Evolutionary conservation across 1,140 invertebrate genomes (phyloP).

Genomic region (Pseudomyrmex concolor): DNA sequence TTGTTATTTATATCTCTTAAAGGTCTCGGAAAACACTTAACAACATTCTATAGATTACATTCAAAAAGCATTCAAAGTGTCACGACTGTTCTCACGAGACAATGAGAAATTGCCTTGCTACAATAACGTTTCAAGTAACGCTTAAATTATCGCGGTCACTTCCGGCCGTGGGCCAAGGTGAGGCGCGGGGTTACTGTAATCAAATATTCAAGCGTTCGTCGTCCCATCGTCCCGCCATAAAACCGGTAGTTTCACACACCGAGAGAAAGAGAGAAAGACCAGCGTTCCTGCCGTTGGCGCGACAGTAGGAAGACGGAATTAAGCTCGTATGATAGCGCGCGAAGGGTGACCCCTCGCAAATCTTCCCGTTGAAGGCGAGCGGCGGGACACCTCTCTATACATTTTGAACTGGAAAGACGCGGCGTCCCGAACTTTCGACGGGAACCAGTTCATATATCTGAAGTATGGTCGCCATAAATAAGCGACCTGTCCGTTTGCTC

Average conservation of each 20-base stretch:
- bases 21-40: constrained; percentile 1
- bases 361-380: constrained; percentile 76
- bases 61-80: constrained; percentile 36
- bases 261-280: neutral
- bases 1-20: neutral
- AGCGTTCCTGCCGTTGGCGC: constrained; percentile 6
- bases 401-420: constrained; percentile 84
- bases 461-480: constrained; percentile 85
- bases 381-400: constrained; percentile 80
- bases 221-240: constrained; percentile 53
- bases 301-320: constrained; percentile 73
- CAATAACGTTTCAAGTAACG: constrained; percentile 43
- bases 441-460: constrained; percentile 85
- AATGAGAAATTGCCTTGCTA: constrained; percentile 29
- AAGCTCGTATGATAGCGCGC: constrained; percentile 78
- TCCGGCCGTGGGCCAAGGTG: constrained; percentile 5
- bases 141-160: constrained; percentile 32
- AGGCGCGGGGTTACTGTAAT: constrained; percentile 38
- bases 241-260: constrained; percentile 48
- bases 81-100: constrained; percentile 13
- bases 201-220: constrained; percentile 48
- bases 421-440: constrained; percentile 84
- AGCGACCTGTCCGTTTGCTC: constrained; percentile 83
- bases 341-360: constrained; percentile 78
- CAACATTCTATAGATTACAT: constrained; percentile 24